These are phyloP conservation scores for Nematostella vectensis DNA, from an alignment of 92 coral and sea anemone species.

Conservation along the genomic window DNA sequence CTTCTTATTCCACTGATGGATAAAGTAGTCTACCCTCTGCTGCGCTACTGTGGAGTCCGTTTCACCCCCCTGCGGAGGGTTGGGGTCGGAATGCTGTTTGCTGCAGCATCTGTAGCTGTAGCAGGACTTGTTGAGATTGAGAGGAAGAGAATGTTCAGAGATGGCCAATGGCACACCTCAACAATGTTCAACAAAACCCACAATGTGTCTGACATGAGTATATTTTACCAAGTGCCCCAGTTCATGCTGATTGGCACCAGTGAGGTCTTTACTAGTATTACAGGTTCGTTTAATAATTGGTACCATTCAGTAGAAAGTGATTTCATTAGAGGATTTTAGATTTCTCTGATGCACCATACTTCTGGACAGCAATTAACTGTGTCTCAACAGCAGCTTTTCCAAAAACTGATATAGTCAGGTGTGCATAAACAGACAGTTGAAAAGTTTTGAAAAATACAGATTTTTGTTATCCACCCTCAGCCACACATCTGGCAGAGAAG, in stretches of 20 bases:
- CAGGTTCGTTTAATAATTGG: slow-evolving; percentile 57
- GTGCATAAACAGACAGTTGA: no score
- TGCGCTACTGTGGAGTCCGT: slow-evolving; percentile 41
- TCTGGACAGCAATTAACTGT: no score
- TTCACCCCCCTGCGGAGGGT: slow-evolving; percentile 76
- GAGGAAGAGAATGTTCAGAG: slow-evolving; percentile 17
- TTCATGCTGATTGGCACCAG: slow-evolving; percentile 76
- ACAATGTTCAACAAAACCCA: slow-evolving; percentile 17
- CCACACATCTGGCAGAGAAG: no score
- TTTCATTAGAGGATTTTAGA: no score
- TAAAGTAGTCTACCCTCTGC: slow-evolving; percentile 67
- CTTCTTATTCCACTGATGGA: slow-evolving; percentile 78
- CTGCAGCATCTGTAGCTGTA: slow-evolving; percentile 61
- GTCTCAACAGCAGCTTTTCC: not conserved
- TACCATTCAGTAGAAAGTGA: no score
- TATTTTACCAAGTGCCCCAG: slow-evolving; percentile 91
- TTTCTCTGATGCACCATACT: no score
- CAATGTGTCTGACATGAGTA: slow-evolving; percentile 45
- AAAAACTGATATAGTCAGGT: no score
- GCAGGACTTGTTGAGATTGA: slow-evolving; percentile 77
- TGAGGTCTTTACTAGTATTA: slow-evolving; percentile 68
- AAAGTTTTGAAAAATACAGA: no score
- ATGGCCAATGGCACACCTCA: slow-evolving; percentile 4
- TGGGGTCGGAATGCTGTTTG: slow-evolving; percentile 82
- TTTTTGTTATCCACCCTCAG: no score